Percentiles rank a stretch among this genome's conserved stretches.
phyloP scores from a whole-genome alignment of 2,113 vertebrate genomes.

The Perognathus longimembris region DNA sequence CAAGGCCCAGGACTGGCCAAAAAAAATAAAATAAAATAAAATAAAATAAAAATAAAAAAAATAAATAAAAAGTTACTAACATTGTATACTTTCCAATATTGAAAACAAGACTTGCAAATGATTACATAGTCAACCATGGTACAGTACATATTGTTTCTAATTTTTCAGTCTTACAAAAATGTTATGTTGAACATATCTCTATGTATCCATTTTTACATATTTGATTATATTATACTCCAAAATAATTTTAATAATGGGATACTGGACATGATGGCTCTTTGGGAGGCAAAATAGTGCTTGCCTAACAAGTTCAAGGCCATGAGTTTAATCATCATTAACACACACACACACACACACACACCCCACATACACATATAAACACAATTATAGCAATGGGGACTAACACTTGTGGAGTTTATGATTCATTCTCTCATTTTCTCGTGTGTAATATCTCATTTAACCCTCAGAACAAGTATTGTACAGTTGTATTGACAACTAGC shows the following conservation, averaged over 20 bases:
- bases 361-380: too few relatives aligned
- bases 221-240: neutral
- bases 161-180: constrained; percentile 9
- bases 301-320: too few relatives aligned
- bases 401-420: neutral
- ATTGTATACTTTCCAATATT: neutral
- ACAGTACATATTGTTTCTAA: neutral
- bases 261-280: too few relatives aligned
- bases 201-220: neutral
- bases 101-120: neutral
- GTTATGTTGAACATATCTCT: neutral
- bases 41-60: too few relatives aligned
- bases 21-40: too few relatives aligned
- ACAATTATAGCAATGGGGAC: neutral
- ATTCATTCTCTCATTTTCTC: constrained; percentile 1
- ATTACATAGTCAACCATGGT: neutral
- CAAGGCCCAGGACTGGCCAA: too few relatives aligned
- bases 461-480: neutral
- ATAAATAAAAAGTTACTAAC: constrained; percentile 27
- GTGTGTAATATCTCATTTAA: neutral
- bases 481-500: too few relatives aligned
- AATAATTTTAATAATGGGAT: neutral
- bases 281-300: too few relatives aligned
- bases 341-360: too few relatives aligned
- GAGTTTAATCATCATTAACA: too few relatives aligned